These are phyloP conservation scores for Tholera decimalis DNA, from an alignment of 2,888 invertebrate genomes.

Conservation along the genomic window DNA sequence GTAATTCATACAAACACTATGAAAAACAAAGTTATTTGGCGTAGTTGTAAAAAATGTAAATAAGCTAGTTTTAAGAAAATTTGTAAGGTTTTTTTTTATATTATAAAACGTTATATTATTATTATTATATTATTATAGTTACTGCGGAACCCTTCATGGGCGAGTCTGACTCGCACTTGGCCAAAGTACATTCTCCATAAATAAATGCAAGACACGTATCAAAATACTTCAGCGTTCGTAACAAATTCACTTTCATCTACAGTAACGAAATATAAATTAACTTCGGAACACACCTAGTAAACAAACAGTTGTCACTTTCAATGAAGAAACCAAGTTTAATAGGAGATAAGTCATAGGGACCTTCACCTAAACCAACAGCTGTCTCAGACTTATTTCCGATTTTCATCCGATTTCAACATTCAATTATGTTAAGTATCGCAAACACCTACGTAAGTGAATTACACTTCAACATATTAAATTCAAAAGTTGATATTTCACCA, in stretches of 20 bases:
- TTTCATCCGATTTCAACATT: constrained; percentile 43
- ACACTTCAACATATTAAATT: constrained; percentile 26
- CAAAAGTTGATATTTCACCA: constrained; percentile 42
- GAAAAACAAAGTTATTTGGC: too few species aligned
- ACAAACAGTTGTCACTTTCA: constrained; percentile 31
- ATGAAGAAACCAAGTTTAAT: constrained; percentile 2
- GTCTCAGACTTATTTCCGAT: constrained; percentile 16
- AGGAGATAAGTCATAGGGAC: constrained; percentile 8
- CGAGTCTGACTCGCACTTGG: too few species aligned
- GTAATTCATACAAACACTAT: too few species aligned
- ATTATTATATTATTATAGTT: too few species aligned
- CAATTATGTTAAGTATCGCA: constrained; percentile 27
- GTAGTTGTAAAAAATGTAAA: too few species aligned
- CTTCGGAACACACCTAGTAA: constrained; percentile 28
- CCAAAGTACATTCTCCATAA: constrained; percentile 68
- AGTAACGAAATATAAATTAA: constrained; percentile 71
- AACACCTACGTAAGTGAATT: constrained; percentile 22
- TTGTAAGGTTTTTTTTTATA: too few species aligned
- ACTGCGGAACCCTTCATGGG: too few species aligned
- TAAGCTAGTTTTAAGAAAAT: too few species aligned
- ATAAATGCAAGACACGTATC: constrained; percentile 75
- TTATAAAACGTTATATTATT: too few species aligned
- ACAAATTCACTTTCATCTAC: constrained; percentile 78
- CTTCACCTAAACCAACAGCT: too few species aligned
- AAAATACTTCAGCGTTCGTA: constrained; percentile 66